Percentiles rank a stretch among this genome's conserved stretches.
Conservation (phyloP, 1,140 invertebrate species). For the Steinernema feltiae region DNA sequence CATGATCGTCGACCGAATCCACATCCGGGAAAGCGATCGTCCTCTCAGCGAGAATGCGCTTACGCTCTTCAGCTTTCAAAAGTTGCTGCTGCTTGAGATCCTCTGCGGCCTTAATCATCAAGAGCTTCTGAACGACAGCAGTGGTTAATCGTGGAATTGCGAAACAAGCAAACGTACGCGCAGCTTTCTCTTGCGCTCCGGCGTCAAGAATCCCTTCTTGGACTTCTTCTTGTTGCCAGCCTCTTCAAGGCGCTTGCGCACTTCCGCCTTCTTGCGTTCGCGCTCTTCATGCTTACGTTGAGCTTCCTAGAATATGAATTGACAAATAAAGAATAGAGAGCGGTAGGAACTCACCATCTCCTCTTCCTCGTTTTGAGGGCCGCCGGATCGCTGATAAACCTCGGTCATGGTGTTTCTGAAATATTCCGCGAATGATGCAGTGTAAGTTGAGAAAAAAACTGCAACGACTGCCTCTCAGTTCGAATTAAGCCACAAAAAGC, state of each 20-base stretch:
- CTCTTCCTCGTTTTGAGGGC: constrained; percentile 32
- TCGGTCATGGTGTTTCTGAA: constrained; percentile 9
- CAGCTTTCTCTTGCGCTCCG: constrained; percentile 58
- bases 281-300: constrained; percentile 52
- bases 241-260: constrained; percentile 56
- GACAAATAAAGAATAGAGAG: constrained; percentile 13
- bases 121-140: constrained; percentile 67
- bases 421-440: background rate
- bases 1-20: background rate
- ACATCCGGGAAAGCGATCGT: constrained; percentile 40
- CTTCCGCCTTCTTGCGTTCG: constrained; percentile 56
- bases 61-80: constrained; percentile 91
- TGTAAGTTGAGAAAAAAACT: background rate
- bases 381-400: constrained; percentile 27
- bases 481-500: background rate
- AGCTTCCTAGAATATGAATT: constrained; percentile 47
- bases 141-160: background rate
- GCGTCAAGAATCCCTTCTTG: constrained; percentile 58
- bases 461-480: background rate
- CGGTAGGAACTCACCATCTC: background rate
- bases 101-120: constrained; percentile 99
- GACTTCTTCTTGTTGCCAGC: constrained; percentile 55
- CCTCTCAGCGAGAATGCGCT: constrained; percentile 89
- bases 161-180: constrained; percentile 62
- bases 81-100: constrained; percentile 99